phyloP scores from a whole-genome alignment of 2,888 invertebrate species.

The Dynastes hyllus region DNA sequence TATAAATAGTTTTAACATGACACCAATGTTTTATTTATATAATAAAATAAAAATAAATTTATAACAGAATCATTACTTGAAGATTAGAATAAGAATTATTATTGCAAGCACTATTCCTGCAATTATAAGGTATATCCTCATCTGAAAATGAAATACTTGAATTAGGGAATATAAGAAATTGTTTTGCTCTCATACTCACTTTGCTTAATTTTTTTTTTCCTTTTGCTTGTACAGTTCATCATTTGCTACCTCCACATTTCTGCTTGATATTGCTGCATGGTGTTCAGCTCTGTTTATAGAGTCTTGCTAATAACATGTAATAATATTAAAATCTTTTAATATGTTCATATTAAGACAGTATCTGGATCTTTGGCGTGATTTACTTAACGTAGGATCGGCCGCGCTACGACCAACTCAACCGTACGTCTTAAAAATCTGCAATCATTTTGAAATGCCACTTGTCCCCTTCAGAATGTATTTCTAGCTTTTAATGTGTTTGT shows the following conservation, averaged over 20 bases:
- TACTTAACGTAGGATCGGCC: too few species aligned
- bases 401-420: too few species aligned
- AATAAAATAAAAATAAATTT: neutral
- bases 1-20: neutral
- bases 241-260: slow-evolving; percentile 76
- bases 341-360: neutral
- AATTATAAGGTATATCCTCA: slow-evolving; percentile 67
- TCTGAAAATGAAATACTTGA: slow-evolving; percentile 66
- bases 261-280: slow-evolving; percentile 77
- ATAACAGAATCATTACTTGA: slow-evolving; percentile 20
- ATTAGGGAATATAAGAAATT: neutral
- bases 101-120: slow-evolving; percentile 65
- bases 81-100: slow-evolving; percentile 61
- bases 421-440: too few species aligned
- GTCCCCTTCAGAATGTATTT: too few species aligned
- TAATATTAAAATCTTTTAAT: slow-evolving; percentile 29
- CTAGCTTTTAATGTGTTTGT: too few species aligned
- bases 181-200: slow-evolving; percentile 67
- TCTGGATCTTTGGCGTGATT: too few species aligned
- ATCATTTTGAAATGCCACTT: too few species aligned
- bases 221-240: slow-evolving; percentile 74
- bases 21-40: neutral
- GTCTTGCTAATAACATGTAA: slow-evolving; percentile 74
- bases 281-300: slow-evolving; percentile 79
- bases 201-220: slow-evolving; percentile 72